These are phyloP conservation scores for Drosophila arizonae DNA, from an alignment of 1,140 invertebrate species.

Conservation along the genomic window DNA sequence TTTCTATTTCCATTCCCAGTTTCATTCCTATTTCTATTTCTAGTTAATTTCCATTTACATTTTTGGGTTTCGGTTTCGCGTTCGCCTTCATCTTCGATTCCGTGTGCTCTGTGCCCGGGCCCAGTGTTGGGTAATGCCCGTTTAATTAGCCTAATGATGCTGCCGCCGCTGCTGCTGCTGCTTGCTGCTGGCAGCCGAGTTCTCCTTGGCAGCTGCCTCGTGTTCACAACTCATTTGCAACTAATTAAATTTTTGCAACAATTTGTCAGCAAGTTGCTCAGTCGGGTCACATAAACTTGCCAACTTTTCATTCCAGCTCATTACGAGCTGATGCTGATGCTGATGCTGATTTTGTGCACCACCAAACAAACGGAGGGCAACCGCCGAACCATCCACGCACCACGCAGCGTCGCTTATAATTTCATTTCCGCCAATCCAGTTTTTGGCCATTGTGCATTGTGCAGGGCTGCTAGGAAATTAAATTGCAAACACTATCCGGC, in stretches of 20 bases:
- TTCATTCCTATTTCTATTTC: background rate
- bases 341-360: background rate
- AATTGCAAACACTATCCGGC: constrained; percentile 73
- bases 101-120: background rate
- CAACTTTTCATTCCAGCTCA: constrained; percentile 51
- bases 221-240: constrained; percentile 61
- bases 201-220: constrained; percentile 29
- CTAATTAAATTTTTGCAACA: constrained; percentile 63
- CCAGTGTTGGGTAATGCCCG: constrained; percentile 39
- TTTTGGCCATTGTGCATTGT: constrained; percentile 56
- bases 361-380: background rate
- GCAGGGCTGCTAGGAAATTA: constrained; percentile 63
- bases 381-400: background rate
- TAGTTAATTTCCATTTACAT: constrained; percentile 1
- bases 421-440: constrained; percentile 65
- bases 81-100: constrained; percentile 11
- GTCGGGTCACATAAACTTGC: constrained; percentile 63
- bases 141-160: constrained; percentile 61
- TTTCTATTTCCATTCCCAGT: background rate
- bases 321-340: constrained; percentile 38
- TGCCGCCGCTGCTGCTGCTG: background rate
- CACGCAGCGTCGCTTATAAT: constrained; percentile 38
- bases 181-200: constrained; percentile 13
- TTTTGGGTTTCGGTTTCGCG: background rate
- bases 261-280: constrained; percentile 57